Evolutionary conservation across 37 sponge, comb jelly and placozoan species (phyloP), one percentile per base, ranked within the genome.

Genomic region (Geodia barretti): DNA sequence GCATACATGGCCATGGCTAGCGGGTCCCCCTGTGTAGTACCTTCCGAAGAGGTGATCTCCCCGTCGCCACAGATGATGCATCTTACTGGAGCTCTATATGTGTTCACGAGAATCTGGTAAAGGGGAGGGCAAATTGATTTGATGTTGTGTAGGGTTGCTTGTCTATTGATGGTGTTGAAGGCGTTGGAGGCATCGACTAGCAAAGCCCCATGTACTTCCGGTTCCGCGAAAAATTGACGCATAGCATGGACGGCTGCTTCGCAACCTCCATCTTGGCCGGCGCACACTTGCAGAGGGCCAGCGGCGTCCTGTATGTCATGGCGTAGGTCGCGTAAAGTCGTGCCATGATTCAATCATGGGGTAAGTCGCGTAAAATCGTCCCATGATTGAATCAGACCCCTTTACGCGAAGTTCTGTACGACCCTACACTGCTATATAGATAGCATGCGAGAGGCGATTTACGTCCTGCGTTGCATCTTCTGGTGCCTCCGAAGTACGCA

Each of bases 121-220:
- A 84, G 62, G 7, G 86, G 38, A 63, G 86, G 79, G 43, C 86
- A 85, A 31, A 78, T 78, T 41, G 60, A 17, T 4, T 36, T 41
- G 29, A 85, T 85, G 78, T 90, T 90, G 72, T 76, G 76, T 24
- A 90, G 78, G n/a, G 90, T 43, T 24, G 77, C 76, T 60, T 84
- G 71, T 30, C 90, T 42, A 63, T 80, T 84, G 58, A 90, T 68
- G 28, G 72, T 39, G 47, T 84, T 90, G 62, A 84, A 90, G 21
- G 90, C 90, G 66, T 90, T 90, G 29, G 76, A 33, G 36, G 90
- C 90, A 84, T 90, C 90, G 4, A 85, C 90, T 21, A 83, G 66
- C 31, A 88, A 60, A n/a, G 72, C 79, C 26, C 58, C 89, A 78
- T 78, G 65, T 23, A 25, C 28, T 25, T 60, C 73, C 39, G 17